These are phyloP conservation scores for Notodonta dromedarius DNA, from an alignment of 2,888 invertebrate species.

Conservation along the genomic window DNA sequence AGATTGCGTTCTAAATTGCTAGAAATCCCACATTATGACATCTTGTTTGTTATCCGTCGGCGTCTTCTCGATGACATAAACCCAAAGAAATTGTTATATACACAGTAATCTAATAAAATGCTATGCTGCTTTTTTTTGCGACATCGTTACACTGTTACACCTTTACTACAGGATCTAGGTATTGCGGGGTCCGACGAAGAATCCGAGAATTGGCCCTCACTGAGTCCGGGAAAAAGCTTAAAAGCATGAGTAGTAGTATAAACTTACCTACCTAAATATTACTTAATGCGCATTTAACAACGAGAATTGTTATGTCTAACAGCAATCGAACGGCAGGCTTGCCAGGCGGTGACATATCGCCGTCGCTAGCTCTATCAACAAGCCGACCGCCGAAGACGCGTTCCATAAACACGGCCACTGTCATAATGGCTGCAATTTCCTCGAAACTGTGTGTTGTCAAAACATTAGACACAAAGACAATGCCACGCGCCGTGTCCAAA, in stretches of 20 bases:
- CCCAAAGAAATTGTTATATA: no score
- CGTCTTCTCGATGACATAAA: no score
- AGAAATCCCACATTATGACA: not conserved
- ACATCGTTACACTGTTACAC: no score
- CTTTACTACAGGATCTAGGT: no score
- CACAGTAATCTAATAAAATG: no score
- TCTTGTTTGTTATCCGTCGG: not conserved
- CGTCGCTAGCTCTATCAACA: constrained; percentile 34
- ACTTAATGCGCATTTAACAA: not conserved
- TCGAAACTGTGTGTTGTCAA: constrained; percentile 70
- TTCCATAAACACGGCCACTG: constrained; percentile 64
- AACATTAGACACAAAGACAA: constrained; percentile 73
- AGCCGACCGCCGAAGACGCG: constrained; percentile 19
- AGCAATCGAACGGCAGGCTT: constrained; percentile 12
- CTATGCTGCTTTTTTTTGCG: no score
- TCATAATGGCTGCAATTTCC: constrained; percentile 59
- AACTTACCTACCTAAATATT: no score
- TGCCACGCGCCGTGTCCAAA: constrained; percentile 78
- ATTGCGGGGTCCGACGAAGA: no score
- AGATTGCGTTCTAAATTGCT: not conserved
- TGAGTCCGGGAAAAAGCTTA: no score
- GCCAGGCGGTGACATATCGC: constrained; percentile 27
- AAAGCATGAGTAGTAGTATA: no score
- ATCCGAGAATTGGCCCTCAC: no score
- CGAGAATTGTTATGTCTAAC: constrained; percentile 36